Conservation (phyloP, 2,797 vertebrate genomes). For the Salarias fasciatus region DNA sequence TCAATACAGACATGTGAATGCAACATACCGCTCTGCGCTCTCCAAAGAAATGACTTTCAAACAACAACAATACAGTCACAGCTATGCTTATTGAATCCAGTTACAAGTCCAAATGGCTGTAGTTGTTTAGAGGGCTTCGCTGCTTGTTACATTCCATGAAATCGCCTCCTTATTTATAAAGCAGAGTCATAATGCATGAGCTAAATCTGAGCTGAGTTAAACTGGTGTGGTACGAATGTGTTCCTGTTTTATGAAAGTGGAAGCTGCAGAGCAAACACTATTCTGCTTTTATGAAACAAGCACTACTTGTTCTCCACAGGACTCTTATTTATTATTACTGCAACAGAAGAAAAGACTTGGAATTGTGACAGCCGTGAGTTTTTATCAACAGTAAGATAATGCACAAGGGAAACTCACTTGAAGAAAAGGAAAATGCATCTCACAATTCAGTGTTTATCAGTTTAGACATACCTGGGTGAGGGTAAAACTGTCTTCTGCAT, state of each 20-base stretch:
- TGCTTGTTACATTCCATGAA: constrained; percentile 15
- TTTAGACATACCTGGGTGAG: background rate
- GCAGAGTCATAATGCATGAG: too few species aligned
- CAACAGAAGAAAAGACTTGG: background rate
- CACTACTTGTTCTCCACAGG: background rate
- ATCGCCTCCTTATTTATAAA: constrained; percentile 26
- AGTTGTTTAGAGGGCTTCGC: constrained; percentile 14
- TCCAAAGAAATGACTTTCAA: constrained; percentile 29
- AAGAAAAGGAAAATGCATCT: too few species aligned
- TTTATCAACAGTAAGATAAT: too few species aligned
- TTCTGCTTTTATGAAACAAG: background rate
- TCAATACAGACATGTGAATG: constrained; percentile 49
- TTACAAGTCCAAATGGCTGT: constrained; percentile 25
- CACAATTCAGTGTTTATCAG: background rate
- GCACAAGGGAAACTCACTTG: too few species aligned
- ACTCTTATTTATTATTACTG: background rate
- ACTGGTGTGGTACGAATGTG: background rate
- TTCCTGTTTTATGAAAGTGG: background rate
- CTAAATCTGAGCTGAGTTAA: background rate
- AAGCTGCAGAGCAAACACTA: background rate
- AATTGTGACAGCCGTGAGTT: background rate
- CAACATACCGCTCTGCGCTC: constrained; percentile 33
- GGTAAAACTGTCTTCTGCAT: background rate
- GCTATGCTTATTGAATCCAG: constrained; percentile 26
- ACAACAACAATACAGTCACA: constrained; percentile 18